These are phyloP conservation scores for Bombyx mori DNA, from an alignment of 1,140 invertebrate species.

Conservation along the genomic window DNA sequence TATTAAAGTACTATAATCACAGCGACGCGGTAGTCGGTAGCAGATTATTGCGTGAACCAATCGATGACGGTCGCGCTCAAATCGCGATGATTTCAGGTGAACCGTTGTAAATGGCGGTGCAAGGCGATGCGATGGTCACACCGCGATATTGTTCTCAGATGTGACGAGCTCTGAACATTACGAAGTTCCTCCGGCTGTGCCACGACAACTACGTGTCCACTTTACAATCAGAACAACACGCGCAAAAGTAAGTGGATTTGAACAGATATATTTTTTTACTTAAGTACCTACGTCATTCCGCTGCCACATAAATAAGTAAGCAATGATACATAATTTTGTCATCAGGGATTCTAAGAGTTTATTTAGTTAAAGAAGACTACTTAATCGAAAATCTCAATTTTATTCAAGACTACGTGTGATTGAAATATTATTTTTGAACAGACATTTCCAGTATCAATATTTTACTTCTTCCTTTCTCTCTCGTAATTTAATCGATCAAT, in stretches of 20 bases:
- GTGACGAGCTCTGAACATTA: conserved; percentile 32
- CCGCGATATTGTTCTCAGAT: conserved; percentile 14
- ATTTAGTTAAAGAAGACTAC: too few species aligned
- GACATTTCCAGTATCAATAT: too few species aligned
- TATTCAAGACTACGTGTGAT: too few species aligned
- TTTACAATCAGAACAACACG: not conserved
- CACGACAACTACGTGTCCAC: not conserved
- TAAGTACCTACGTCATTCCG: not conserved
- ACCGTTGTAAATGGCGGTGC: conserved; percentile 13
- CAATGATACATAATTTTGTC: not conserved
- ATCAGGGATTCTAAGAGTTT: too few species aligned
- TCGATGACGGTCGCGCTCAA: conserved; percentile 1
- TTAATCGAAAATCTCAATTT: too few species aligned
- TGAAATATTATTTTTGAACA: too few species aligned
- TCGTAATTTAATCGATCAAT: too few species aligned
- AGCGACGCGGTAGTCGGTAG: conserved; percentile 7
- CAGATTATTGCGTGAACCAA: conserved; percentile 6
- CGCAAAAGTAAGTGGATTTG: too few species aligned
- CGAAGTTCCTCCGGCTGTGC: conserved; percentile 40
- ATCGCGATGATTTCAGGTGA: conserved; percentile 18
- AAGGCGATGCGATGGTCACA: conserved; percentile 15
- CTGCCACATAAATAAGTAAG: not conserved
- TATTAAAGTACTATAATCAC: conserved; percentile 13
- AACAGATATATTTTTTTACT: not conserved
- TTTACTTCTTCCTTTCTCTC: too few species aligned